Conservation (phyloP, 2,888 invertebrate genomes). For the Drosophila setosimentum region DNA sequence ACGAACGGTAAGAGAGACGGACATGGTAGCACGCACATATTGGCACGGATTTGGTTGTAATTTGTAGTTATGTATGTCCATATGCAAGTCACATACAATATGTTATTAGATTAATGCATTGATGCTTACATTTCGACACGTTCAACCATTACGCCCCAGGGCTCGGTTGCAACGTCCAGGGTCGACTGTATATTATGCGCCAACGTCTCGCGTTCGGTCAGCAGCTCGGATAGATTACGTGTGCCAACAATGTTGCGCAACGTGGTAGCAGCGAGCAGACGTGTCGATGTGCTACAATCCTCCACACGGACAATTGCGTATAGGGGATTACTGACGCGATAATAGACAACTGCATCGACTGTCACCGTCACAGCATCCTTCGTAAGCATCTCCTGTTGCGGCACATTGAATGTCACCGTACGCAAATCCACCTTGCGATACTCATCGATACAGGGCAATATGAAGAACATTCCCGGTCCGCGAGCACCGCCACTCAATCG, state of each 20-base stretch:
- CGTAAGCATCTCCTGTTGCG: slow-evolving; percentile 98
- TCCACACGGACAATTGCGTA: slow-evolving; percentile 91
- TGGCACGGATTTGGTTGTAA: too few species aligned
- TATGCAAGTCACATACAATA: neutral
- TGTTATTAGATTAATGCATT: neutral
- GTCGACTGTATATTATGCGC: slow-evolving; percentile 95
- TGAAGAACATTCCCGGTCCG: slow-evolving; percentile 96
- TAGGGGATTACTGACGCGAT: slow-evolving; percentile 92
- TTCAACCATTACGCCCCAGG: slow-evolving; percentile 97
- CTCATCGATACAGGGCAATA: slow-evolving; percentile 96
- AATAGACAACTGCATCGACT: slow-evolving; percentile 95
- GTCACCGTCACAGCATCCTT: slow-evolving; percentile 97
- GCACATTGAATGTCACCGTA: slow-evolving; percentile 97
- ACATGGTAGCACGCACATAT: neutral
- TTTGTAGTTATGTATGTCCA: neutral
- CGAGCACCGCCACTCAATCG: slow-evolving; percentile 86
- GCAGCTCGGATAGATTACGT: slow-evolving; percentile 94
- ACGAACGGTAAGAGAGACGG: neutral
- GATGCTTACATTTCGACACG: slow-evolving; percentile 95
- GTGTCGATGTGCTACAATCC: slow-evolving; percentile 93
- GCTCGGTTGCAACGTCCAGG: slow-evolving; percentile 89
- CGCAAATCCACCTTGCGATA: slow-evolving; percentile 96
- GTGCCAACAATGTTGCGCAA: slow-evolving; percentile 96
- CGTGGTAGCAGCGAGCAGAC: slow-evolving; percentile 93
- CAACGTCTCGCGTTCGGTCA: slow-evolving; percentile 96